phyloP scores from a whole-genome alignment of 2,888 invertebrate genomes.

The Lacanobia wlatinum region DNA sequence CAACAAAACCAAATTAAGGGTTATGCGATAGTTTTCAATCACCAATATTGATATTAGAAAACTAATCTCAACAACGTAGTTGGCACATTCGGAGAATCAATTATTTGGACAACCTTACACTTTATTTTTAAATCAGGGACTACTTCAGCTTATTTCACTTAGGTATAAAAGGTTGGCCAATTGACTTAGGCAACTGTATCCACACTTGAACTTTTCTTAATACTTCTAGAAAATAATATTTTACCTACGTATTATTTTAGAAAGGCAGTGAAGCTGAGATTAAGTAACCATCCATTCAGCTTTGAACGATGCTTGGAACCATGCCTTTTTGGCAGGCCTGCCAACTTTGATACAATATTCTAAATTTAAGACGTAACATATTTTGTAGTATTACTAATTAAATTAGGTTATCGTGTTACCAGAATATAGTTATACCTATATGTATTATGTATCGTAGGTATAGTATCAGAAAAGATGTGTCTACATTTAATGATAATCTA shows the following conservation, averaged over 20 bases:
- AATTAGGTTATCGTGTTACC: constrained; percentile 1
- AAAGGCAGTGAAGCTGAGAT: background rate
- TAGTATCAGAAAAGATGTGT: background rate
- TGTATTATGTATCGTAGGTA: no score
- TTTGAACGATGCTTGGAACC: constrained; percentile 26
- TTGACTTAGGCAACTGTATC: background rate
- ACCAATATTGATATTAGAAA: background rate
- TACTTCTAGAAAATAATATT: constrained; percentile 6
- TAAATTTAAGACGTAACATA: constrained; percentile 35
- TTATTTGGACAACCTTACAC: background rate
- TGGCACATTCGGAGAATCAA: background rate
- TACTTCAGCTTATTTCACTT: background rate
- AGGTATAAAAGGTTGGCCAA: background rate
- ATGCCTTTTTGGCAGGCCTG: constrained; percentile 41
- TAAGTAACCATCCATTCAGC: constrained; percentile 23
- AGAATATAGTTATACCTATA: background rate
- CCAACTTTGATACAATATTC: constrained; percentile 41
- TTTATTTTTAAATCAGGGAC: background rate
- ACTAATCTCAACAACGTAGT: background rate
- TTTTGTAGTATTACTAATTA: constrained; percentile 1
- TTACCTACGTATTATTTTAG: background rate
- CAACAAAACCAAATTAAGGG: no score
- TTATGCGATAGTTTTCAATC: background rate
- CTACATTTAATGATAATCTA: background rate
- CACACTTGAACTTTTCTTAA: background rate